Percentiles rank a stretch among this genome's conserved stretches.
Evolutionary conservation across 2,797 vertebrate species (phyloP).

Genomic region (Peromyscus aztecus): DNA sequence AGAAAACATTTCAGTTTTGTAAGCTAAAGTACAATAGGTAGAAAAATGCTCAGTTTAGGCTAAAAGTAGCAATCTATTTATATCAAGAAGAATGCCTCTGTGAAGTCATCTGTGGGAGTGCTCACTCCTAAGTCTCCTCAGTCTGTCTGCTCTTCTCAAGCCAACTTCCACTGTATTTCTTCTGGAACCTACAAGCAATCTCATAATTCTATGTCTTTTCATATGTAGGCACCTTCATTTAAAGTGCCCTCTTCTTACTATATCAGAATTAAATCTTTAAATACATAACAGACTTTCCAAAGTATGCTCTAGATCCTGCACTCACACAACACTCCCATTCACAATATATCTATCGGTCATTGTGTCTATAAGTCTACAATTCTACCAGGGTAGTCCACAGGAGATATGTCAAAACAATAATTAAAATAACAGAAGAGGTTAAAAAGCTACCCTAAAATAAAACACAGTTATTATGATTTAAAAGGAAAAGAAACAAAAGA

Average conservation of each 20-base stretch:
- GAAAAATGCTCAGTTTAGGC: not conserved
- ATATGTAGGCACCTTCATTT: not conserved
- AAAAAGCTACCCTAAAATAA: not conserved
- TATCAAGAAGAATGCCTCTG: fast-evolving
- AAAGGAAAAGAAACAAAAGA: not conserved
- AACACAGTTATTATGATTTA: not conserved
- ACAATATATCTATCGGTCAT: not conserved
- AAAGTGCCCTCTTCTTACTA: not conserved
- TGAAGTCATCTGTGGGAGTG: not conserved
- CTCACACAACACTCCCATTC: not conserved
- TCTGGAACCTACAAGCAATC: not conserved
- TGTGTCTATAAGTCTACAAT: not conserved
- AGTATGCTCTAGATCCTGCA: not conserved
- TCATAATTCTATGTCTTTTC: not conserved
- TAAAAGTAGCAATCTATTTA: not conserved
- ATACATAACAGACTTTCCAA: not conserved
- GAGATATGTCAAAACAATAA: not conserved
- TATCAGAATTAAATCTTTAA: constrained; percentile 9
- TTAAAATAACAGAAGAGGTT: not conserved
- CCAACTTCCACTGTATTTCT: not conserved
- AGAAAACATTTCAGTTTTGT: not conserved
- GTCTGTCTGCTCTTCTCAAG: not conserved
- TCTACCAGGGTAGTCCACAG: not conserved
- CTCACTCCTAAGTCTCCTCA: not conserved
- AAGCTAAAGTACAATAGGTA: not conserved